Percentiles rank a stretch among this genome's conserved stretches.
Evolutionary conservation across 2,888 invertebrate species (phyloP).

Genomic region (Tetrapedia diversipes): DNA sequence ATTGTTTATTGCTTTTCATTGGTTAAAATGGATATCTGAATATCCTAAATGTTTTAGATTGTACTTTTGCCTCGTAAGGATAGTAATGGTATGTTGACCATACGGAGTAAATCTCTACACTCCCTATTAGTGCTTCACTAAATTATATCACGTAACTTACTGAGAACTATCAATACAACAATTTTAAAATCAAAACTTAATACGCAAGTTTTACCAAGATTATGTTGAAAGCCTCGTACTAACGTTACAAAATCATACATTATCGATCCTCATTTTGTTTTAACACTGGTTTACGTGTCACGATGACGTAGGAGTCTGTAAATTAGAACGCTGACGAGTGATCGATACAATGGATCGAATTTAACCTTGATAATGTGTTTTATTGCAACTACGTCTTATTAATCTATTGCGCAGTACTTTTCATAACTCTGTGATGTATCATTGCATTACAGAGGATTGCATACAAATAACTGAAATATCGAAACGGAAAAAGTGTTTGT

Average conservation of each 20-base stretch:
- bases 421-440: not conserved
- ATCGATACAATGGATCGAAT: constrained; percentile 23
- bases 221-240: too few species aligned
- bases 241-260: not conserved
- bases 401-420: constrained; percentile 9
- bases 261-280: not conserved
- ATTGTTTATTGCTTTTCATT: too few species aligned
- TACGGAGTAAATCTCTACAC: too few species aligned
- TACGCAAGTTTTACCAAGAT: too few species aligned
- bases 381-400: not conserved
- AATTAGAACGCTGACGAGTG: constrained; percentile 11
- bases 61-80: too few species aligned
- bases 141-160: not conserved
- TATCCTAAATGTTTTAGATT: too few species aligned
- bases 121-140: not conserved
- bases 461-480: not conserved
- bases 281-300: not conserved
- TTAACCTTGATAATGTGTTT: constrained; percentile 22
- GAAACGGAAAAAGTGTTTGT: not conserved
- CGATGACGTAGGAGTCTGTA: constrained; percentile 20
- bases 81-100: too few species aligned
- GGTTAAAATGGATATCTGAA: not conserved
- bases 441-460: not conserved
- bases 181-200: too few species aligned
- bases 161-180: too few species aligned